Evolutionary conservation across 2,113 vertebrate species (phyloP), one percentile per base, ranked within the genome.

Genomic region (Azemiops feae): DNA sequence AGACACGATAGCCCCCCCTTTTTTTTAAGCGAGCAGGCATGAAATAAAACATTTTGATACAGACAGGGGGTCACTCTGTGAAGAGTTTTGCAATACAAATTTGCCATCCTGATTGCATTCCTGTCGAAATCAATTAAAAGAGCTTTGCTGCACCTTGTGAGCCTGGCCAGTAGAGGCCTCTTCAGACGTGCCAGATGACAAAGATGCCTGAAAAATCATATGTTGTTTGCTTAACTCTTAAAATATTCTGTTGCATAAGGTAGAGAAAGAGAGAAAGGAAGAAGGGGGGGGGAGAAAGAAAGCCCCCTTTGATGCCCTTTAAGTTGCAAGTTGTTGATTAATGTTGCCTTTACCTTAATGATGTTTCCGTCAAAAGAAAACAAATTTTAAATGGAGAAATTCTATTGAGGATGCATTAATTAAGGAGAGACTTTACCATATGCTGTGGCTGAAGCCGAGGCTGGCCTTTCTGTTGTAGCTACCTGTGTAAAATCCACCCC

Each of bases 131-230:
- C 92, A 39, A 91, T 94, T 90, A 60, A 92, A 91, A 95, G 94
- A 94, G 93, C 94, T 85, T 93, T 97, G 97, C 95, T 97, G 97
- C 96, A 97, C 86, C 45, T 97, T 93, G 97, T 95, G 93, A 91
- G 55, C 53, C 94, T 97, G 97, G 93, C 99, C 99, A 98, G 98
- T 97, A 99, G 99, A 98, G 99, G 99, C 98, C 99, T 99, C 99
- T 98, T 98, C 98, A 98, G 99, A 98, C 98, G 99, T 98, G 97
- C 97, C 96, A 97, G 97, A 97, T 95, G 96, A 95, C 92, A 60
- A 86, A 93, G 95, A 93, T 22, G 95, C 93, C 94, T 94, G 54
- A 30, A 95, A 69, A 94, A 96, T 96, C 94, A 92, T 54, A 92
- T 0, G 47, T 96, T 95, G 96, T 25, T 60, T 97, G 96, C 97